Base-by-base conservation (phyloP, 2,888 invertebrate species). In the Cephus nigrinus region DNA sequence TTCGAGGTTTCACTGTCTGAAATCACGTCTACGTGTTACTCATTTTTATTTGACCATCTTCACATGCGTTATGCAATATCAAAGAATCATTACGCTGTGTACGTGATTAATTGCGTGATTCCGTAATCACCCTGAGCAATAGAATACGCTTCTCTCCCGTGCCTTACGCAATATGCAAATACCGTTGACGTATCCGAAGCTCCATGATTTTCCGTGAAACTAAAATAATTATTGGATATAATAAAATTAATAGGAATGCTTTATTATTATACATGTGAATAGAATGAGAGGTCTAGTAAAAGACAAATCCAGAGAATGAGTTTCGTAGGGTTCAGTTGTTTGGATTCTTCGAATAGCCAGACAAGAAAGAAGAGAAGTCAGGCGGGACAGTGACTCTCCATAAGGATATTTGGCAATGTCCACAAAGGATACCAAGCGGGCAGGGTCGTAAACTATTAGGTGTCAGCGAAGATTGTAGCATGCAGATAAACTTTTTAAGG, bases 301-400 rank as follows among this genome's bases (percentile, higher is more conserved):
- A 40, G 15, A 40, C 40, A 15, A 15, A 15, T 15, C 15, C 15
- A 40, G 40, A 40, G 40, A 15, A 40, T 40, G 15, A 40, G 15
- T 40, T 15, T 40, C 40, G 40, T 40, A 40, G 15, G 36, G 40
- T 40, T 40, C 5, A 15, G 15, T 40, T 40, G 40, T 35, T 75
- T 77, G 81, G 82, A 85, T 85, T 84, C 82, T 79, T 84, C 78
- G 80, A 82, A 85, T 85, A 83, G 82, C 83, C 84, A 85, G 84
- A 85, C 84, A 80, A 83, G 83, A 85, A 83, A 83, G 82, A 80
- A 78, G 74, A 78, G 77, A 80, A 78, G 68, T 69, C 30, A 69
- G 30, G 4, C 30, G 11, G 30, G 69, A 69, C 69, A 69, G 11
- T 69, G 69, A 69, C 31, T 32, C 40, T 5, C 15, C 40, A 40